phyloP scores from a whole-genome alignment of 2,888 invertebrate genomes.

The Busseola fusca region DNA sequence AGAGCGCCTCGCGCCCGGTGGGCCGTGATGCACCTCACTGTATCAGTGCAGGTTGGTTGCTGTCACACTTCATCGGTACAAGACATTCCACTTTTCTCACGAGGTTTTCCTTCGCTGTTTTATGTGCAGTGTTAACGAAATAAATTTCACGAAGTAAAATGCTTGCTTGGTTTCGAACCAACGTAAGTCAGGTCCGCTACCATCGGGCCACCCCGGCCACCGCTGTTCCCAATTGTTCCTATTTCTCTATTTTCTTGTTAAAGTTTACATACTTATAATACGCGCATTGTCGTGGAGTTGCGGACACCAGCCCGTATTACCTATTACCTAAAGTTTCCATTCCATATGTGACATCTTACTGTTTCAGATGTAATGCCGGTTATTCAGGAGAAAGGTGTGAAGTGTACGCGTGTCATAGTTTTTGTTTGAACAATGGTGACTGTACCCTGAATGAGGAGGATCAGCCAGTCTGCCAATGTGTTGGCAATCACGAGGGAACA shows the following conservation, averaged over 20 bases:
- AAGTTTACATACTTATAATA: no score
- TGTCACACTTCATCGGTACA: no score
- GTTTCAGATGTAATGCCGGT: neutral
- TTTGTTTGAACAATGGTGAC: neutral
- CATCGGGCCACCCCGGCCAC: no score
- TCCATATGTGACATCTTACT: neutral
- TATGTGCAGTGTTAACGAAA: neutral
- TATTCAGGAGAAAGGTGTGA: neutral
- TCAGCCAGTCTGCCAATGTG: conserved; percentile 1
- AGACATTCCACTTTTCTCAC: no score
- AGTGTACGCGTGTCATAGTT: neutral
- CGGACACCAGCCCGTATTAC: no score
- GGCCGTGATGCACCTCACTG: no score
- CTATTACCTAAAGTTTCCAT: no score
- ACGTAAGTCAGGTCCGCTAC: neutral
- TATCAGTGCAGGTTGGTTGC: no score
- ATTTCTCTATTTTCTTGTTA: neutral
- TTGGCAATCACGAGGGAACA: neutral
- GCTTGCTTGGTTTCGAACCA: neutral
- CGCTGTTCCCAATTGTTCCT: neutral
- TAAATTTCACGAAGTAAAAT: neutral
- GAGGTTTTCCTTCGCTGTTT: no score
- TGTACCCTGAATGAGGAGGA: neutral
- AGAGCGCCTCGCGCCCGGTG: no score
- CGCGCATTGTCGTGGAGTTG: no score